Evolutionary conservation across 2,113 vertebrate genomes (phyloP).

Genomic region (Amia ocellicauda): DNA sequence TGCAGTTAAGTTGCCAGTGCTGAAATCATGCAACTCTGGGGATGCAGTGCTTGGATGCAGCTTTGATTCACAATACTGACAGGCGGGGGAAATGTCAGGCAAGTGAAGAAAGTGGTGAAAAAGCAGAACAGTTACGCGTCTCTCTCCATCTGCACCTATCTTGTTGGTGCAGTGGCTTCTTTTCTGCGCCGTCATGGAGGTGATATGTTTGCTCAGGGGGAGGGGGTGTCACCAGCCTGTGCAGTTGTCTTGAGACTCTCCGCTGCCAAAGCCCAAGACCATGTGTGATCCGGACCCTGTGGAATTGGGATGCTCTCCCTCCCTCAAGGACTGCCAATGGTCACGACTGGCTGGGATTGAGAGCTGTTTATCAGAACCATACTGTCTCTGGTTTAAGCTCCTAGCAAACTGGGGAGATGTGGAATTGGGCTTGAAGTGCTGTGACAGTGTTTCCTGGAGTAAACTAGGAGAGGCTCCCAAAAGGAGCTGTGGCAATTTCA

Average conservation of each 20-base stretch:
- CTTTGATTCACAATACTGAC: too few relatives aligned
- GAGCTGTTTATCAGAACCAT: slow-evolving; percentile 61
- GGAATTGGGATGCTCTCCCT: slow-evolving; percentile 45
- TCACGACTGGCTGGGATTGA: slow-evolving; percentile 58
- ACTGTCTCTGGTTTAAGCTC: slow-evolving; percentile 67
- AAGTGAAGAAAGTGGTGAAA: too few relatives aligned
- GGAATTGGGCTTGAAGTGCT: slow-evolving; percentile 54
- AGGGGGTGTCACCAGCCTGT: slow-evolving; percentile 37
- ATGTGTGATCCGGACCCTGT: slow-evolving; percentile 29
- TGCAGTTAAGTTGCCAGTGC: too few relatives aligned
- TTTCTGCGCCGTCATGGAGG: neutral
- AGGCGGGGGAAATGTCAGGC: too few relatives aligned
- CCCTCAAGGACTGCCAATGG: slow-evolving; percentile 53
- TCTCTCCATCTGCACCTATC: too few relatives aligned
- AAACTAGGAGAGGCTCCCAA: slow-evolving; percentile 49
- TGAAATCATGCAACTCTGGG: neutral
- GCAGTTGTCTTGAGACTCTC: slow-evolving; percentile 37
- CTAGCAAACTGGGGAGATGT: slow-evolving; percentile 64
- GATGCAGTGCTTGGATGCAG: neutral
- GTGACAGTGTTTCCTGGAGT: slow-evolving; percentile 48
- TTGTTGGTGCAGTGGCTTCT: too few relatives aligned
- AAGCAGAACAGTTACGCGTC: too few relatives aligned
- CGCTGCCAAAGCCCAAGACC: slow-evolving; percentile 11
- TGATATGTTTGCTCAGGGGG: slow-evolving; percentile 60
- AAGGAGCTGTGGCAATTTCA: slow-evolving; percentile 39